A percentile compares a stretch with the other conserved stretches of the same genome.
Conservation (phyloP, 2,888 invertebrate genomes). For the Perdita meconis region DNA sequence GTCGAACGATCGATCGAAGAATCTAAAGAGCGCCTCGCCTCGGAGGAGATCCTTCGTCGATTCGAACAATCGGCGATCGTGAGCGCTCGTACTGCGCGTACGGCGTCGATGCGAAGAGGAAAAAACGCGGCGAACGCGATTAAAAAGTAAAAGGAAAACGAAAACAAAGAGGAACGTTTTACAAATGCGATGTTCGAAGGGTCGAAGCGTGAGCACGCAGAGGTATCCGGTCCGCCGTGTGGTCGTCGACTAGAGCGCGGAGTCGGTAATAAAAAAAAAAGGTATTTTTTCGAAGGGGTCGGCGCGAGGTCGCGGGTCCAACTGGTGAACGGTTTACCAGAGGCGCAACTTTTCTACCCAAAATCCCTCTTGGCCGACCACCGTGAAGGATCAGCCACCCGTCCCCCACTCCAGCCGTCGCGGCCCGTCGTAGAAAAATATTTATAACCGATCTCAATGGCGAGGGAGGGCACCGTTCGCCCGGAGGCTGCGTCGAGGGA, state of each 20-base stretch:
- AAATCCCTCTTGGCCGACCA: constrained; percentile 78
- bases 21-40: constrained; percentile 13
- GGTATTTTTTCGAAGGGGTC: constrained; percentile 64
- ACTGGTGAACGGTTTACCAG: constrained; percentile 79
- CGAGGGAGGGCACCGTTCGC: constrained; percentile 49
- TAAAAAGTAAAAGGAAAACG: neutral
- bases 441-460: constrained; percentile 81
- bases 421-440: constrained; percentile 82
- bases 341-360: constrained; percentile 82
- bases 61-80: neutral
- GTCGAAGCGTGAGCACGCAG: too few species aligned
- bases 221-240: neutral
- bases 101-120: neutral
- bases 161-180: too few species aligned
- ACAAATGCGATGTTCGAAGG: too few species aligned
- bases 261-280: neutral
- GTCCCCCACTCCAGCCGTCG: constrained; percentile 79
- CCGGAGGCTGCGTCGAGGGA: constrained; percentile 26
- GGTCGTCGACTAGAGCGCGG: too few species aligned
- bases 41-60: constrained; percentile 5
- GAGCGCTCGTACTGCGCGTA: neutral
- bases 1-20: constrained; percentile 14
- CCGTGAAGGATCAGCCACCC: constrained; percentile 82
- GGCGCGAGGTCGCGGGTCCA: constrained; percentile 78
- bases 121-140: too few species aligned